Evolutionary conservation across 1,140 invertebrate genomes (phyloP).

Genomic region (Diorhabda sublineata): DNA sequence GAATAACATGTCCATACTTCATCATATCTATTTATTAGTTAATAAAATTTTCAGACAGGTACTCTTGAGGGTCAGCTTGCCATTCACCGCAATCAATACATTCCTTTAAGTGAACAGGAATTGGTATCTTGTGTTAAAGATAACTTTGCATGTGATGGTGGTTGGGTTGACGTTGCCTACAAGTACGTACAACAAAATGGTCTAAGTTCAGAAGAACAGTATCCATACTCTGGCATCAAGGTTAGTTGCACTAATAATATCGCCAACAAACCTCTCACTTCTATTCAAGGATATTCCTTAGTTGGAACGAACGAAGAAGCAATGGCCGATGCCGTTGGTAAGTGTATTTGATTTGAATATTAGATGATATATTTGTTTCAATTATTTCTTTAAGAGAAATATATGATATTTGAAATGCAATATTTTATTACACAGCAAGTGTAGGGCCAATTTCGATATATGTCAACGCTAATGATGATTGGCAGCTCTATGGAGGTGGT

Average conservation of each 20-base stretch:
- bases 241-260: slow-evolving; percentile 14
- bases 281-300: too few species aligned
- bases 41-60: slow-evolving; percentile 6
- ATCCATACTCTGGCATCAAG: not conserved
- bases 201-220: slow-evolving; percentile 8
- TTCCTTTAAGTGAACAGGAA: slow-evolving; percentile 30
- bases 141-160: slow-evolving; percentile 11
- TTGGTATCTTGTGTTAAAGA: slow-evolving; percentile 18
- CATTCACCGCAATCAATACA: not conserved
- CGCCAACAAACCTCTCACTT: too few species aligned
- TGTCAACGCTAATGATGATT: too few species aligned
- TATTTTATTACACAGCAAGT: too few species aligned
- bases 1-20: not conserved
- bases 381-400: too few species aligned
- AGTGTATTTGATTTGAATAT: too few species aligned
- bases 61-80: slow-evolving; percentile 9
- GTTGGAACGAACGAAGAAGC: too few species aligned
- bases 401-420: too few species aligned
- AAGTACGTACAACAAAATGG: slow-evolving; percentile 8
- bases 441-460: too few species aligned
- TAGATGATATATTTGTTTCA: too few species aligned
- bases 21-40: not conserved
- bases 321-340: too few species aligned
- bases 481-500: too few species aligned
- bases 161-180: not conserved